These are phyloP conservation scores for Malacoraja senta DNA, from an alignment of 2,797 vertebrate species.

Conservation along the genomic window DNA sequence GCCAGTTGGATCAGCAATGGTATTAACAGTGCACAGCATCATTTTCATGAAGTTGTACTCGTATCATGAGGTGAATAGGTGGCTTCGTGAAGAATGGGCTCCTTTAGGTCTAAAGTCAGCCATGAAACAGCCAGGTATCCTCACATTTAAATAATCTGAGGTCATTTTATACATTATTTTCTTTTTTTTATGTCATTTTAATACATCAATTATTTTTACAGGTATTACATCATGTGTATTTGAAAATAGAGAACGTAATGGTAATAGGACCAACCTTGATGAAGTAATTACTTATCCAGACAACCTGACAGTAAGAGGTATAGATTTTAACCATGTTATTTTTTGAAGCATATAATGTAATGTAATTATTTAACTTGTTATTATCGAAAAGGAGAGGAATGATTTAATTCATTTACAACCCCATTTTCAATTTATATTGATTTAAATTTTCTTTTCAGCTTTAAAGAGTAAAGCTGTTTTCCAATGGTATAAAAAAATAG, in stretches of 20 bases:
- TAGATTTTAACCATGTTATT: background rate
- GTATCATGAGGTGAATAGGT: slow-evolving; percentile 46
- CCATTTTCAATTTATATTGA: background rate
- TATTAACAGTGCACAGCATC: slow-evolving; percentile 44
- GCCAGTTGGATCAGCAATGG: slow-evolving; percentile 50
- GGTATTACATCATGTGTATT: slow-evolving; percentile 16
- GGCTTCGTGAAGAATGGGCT: slow-evolving; percentile 39
- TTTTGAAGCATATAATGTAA: background rate
- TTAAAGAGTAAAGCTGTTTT: background rate
- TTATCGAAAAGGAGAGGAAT: background rate
- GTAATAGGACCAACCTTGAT: slow-evolving; percentile 41
- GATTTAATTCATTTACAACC: background rate
- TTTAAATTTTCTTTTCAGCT: background rate
- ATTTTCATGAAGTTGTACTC: slow-evolving; percentile 50
- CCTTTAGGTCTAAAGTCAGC: slow-evolving; percentile 31
- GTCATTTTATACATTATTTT: background rate
- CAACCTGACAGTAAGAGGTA: slow-evolving; percentile 47
- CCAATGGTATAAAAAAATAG: background rate
- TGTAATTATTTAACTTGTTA: background rate
- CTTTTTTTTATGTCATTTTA: background rate
- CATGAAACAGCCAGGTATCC: background rate
- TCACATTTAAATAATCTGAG: background rate
- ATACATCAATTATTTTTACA: background rate
- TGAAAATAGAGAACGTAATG: background rate
- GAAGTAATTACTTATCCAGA: slow-evolving; percentile 38